phyloP scores from a whole-genome alignment of 2,888 invertebrate genomes.

The Deroplatys truncata region DNA sequence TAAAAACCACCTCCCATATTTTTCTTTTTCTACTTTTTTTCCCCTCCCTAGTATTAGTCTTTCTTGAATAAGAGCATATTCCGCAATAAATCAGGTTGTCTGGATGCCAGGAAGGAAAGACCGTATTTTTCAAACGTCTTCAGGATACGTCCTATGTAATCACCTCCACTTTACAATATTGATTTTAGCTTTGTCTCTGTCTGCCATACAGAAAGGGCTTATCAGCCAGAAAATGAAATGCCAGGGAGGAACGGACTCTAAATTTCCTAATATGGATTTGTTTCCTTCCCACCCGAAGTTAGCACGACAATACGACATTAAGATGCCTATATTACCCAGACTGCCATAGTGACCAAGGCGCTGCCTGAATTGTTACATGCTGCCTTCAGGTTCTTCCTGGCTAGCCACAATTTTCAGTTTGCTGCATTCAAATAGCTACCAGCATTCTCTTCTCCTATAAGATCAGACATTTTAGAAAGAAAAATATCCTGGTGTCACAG shows the following conservation, averaged over 20 bases:
- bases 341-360: too few relatives aligned
- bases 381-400: too few relatives aligned
- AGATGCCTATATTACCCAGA: too few relatives aligned
- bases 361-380: too few relatives aligned
- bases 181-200: constrained; percentile 15
- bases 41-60: background rate
- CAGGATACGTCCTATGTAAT: constrained; percentile 6
- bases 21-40: background rate
- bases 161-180: constrained; percentile 10
- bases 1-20: background rate
- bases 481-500: too few relatives aligned
- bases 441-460: too few relatives aligned
- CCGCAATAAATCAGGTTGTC: constrained; percentile 14
- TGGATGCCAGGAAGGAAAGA: constrained; percentile 11
- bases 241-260: background rate
- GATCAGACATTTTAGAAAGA: too few relatives aligned
- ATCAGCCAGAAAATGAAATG: background rate
- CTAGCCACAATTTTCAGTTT: too few relatives aligned
- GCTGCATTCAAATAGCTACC: too few relatives aligned
- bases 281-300: background rate
- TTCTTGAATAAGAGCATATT: background rate
- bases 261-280: background rate
- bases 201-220: background rate
- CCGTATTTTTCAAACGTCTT: constrained; percentile 3
- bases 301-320: background rate